Evolutionary conservation across 2,888 invertebrate genomes (phyloP).

Genomic region (Amphipoea oculea): DNA sequence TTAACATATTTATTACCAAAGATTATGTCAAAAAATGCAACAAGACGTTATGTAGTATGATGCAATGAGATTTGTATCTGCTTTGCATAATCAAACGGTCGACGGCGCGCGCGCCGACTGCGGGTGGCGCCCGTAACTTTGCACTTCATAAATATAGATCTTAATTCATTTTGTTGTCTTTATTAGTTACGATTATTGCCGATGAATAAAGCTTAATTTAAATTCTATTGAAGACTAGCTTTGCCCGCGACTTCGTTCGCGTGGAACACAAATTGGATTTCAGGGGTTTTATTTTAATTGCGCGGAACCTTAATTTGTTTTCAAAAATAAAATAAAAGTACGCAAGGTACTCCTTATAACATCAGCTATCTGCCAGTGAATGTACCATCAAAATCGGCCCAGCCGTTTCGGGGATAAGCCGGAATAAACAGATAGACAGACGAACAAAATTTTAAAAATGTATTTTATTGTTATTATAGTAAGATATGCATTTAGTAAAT

Average conservation of each 20-base stretch:
- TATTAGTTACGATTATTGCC: constrained; percentile 20
- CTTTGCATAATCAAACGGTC: constrained; percentile 67
- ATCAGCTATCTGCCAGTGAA: neutral
- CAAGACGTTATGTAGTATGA: constrained; percentile 58
- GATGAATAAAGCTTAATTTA: constrained; percentile 22
- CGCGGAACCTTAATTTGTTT: neutral
- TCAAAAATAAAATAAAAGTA: too few relatives aligned
- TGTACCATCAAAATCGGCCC: neutral
- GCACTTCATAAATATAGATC: constrained; percentile 32
- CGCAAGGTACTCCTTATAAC: neutral
- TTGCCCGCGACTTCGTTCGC: neutral
- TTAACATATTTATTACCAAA: constrained; percentile 17
- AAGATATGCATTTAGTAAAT: neutral
- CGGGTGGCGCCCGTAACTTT: constrained; percentile 9
- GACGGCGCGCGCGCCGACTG: constrained; percentile 17
- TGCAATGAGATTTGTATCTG: constrained; percentile 63
- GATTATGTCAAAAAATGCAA: constrained; percentile 53
- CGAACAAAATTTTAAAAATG: neutral
- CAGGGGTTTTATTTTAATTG: neutral
- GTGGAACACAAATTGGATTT: neutral
- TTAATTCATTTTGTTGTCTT: constrained; percentile 35
- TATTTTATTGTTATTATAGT: neutral
- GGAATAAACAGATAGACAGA: neutral
- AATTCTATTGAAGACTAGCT: constrained; percentile 10
- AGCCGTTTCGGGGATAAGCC: neutral